These are phyloP conservation scores for Forficula auricularia DNA, from an alignment of 1,140 invertebrate species.

Conservation along the genomic window DNA sequence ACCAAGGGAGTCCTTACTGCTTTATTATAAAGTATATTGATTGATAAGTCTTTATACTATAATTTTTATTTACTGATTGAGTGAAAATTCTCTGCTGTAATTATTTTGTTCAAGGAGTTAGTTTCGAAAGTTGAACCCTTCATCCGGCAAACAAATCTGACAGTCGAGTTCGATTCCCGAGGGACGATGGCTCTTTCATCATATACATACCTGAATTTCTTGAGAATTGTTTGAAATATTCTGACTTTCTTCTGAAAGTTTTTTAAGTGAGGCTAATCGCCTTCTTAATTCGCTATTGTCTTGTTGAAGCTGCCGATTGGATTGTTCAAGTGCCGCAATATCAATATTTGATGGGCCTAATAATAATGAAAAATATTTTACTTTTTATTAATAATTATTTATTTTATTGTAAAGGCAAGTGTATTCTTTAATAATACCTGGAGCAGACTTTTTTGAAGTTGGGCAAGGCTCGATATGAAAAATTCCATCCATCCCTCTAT, in stretches of 20 bases:
- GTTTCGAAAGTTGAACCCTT: too few species aligned
- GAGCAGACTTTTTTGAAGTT: background rate
- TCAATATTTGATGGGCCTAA: background rate
- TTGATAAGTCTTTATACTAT: too few species aligned
- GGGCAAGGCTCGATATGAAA: constrained; percentile 45
- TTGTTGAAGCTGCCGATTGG: constrained; percentile 31
- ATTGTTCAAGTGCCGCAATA: constrained; percentile 19
- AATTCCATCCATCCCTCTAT: constrained; percentile 45
- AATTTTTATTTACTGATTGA: too few species aligned
- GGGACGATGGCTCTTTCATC: too few species aligned
- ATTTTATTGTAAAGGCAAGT: background rate
- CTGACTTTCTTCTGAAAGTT: constrained; percentile 42
- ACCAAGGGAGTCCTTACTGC: too few species aligned
- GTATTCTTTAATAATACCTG: background rate
- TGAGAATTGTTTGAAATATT: constrained; percentile 37
- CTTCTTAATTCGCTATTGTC: constrained; percentile 46
- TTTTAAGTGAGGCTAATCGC: constrained; percentile 37
- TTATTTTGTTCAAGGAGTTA: too few species aligned
- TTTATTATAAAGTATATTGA: too few species aligned
- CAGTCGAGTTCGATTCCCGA: too few species aligned
- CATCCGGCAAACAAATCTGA: too few species aligned
- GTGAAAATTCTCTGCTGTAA: too few species aligned
- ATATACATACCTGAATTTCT: constrained; percentile 37
- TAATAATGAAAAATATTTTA: background rate
- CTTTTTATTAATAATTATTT: background rate